phyloP scores from a whole-genome alignment of 2,113 vertebrate species.

The Felis chaus region DNA sequence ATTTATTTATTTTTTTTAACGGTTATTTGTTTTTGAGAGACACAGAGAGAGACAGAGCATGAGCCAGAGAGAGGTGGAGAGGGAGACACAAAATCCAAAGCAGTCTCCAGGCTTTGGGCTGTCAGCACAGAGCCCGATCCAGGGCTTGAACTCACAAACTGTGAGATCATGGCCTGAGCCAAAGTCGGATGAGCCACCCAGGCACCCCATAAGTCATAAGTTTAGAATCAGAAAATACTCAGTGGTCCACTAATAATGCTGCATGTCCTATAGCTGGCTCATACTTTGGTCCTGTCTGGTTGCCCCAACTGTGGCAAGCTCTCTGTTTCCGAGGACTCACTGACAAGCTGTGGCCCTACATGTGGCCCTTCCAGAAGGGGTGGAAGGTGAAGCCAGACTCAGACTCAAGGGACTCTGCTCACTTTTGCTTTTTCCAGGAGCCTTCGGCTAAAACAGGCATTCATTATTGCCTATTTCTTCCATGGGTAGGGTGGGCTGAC shows the following conservation, averaged over 20 bases:
- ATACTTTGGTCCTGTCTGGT: background rate
- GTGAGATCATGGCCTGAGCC: too few species aligned
- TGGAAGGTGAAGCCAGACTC: background rate
- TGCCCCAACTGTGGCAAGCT: background rate
- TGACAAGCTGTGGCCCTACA: background rate
- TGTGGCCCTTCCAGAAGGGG: background rate
- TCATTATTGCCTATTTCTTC: background rate
- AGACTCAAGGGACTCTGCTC: background rate
- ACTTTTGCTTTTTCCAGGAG: background rate
- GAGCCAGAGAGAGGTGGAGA: too few species aligned
- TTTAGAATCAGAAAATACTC: background rate
- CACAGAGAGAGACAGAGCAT: too few species aligned
- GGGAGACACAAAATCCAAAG: too few species aligned
- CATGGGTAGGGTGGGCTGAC: background rate
- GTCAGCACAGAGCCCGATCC: too few species aligned
- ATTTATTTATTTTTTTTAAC: too few species aligned
- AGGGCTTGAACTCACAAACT: too few species aligned
- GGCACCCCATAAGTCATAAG: background rate
- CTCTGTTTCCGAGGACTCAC: background rate
- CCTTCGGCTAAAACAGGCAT: background rate
- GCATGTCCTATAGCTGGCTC: too few species aligned
- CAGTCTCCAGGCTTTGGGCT: too few species aligned
- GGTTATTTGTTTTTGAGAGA: too few species aligned
- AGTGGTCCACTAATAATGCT: background rate
- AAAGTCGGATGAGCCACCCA: too few species aligned